Evolutionary conservation across 2,113 vertebrate genomes (phyloP).

Genomic region (Pachyramphus minor): DNA sequence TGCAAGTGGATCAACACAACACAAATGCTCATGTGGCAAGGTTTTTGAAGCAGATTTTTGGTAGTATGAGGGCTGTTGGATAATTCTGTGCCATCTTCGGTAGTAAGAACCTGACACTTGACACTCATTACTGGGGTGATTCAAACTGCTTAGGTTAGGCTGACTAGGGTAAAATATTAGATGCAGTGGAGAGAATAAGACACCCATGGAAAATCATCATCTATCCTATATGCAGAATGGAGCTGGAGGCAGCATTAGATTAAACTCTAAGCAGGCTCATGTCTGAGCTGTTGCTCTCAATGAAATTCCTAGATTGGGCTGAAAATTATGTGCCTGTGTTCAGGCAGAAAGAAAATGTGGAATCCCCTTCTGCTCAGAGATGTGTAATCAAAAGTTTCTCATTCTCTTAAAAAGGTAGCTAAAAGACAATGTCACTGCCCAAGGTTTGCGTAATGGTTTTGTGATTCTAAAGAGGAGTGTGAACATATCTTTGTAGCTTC

Average conservation of each 20-base stretch:
- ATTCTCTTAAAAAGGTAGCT: background rate
- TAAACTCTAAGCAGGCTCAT: background rate
- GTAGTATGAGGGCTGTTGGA: background rate
- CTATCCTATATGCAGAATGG: background rate
- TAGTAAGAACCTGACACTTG: background rate
- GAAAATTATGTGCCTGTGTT: background rate
- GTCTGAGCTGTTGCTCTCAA: background rate
- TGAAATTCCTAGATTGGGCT: background rate
- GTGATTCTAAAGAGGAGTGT: rapidly evolving
- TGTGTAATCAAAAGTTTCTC: background rate
- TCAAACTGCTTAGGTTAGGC: background rate
- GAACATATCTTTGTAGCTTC: background rate
- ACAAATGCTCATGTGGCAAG: background rate
- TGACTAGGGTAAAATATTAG: background rate
- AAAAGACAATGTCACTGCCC: background rate
- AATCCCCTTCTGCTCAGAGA: background rate
- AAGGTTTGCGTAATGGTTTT: background rate
- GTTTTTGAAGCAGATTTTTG: background rate
- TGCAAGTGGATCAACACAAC: background rate
- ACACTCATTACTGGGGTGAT: background rate
- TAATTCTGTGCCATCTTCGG: background rate
- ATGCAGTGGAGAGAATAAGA: background rate
- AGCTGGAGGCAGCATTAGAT: background rate
- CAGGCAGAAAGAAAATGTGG: background rate
- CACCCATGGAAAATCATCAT: background rate